Evolutionary conservation across 2,888 invertebrate genomes (phyloP).

Genomic region (Altica lythri): DNA sequence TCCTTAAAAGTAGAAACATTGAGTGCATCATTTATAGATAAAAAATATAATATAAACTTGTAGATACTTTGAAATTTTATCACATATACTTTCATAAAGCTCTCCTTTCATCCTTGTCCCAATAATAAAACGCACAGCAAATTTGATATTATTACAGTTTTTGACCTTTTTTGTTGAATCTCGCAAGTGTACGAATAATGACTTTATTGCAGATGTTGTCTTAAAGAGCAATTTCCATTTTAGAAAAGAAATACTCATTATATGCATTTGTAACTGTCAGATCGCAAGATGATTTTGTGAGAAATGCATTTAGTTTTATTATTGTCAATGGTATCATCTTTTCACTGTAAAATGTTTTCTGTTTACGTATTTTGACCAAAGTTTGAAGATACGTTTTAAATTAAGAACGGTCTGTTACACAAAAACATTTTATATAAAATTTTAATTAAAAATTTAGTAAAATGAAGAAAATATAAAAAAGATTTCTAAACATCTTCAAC

Average conservation of each 20-base stretch:
- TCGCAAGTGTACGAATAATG: slow-evolving; percentile 40
- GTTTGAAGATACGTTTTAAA: too few species aligned
- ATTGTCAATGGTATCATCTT: too few species aligned
- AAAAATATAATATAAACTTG: slow-evolving; percentile 11
- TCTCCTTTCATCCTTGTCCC: slow-evolving; percentile 25
- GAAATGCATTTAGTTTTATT: slow-evolving; percentile 14
- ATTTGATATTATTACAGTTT: slow-evolving; percentile 29
- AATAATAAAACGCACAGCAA: slow-evolving; percentile 20
- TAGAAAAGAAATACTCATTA: slow-evolving; percentile 26
- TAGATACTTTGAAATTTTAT: slow-evolving; percentile 14
- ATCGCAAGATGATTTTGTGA: slow-evolving; percentile 17
- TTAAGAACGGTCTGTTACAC: too few species aligned
- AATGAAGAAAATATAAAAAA: too few species aligned
- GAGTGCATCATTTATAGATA: slow-evolving; percentile 10
- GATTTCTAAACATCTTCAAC: too few species aligned
- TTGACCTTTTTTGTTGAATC: slow-evolving; percentile 33
- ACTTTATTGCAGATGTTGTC: slow-evolving; percentile 40
- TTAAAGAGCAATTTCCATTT: slow-evolving; percentile 39
- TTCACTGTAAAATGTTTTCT: too few species aligned
- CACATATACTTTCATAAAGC: slow-evolving; percentile 2
- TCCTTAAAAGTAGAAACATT: slow-evolving; percentile 16
- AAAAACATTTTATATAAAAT: too few species aligned
- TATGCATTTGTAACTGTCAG: slow-evolving; percentile 18
- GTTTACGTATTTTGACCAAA: too few species aligned
- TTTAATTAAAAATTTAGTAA: too few species aligned